Evolutionary conservation across 2,113 vertebrate genomes (phyloP).

Genomic region (Gila orcuttii): DNA sequence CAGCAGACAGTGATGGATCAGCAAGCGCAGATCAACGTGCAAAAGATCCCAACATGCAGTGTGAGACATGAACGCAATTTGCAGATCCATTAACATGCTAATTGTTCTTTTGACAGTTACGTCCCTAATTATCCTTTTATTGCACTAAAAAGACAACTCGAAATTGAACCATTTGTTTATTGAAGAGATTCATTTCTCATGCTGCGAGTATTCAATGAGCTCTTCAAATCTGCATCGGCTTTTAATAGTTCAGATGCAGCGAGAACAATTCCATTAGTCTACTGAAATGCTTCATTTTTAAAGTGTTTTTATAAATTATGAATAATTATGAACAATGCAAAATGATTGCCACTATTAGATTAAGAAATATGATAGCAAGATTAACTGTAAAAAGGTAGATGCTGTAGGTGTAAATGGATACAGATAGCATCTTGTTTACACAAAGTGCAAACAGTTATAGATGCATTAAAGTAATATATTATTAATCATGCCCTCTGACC

Average conservation of each 20-base stretch:
- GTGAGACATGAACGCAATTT: not conserved
- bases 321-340: not conserved
- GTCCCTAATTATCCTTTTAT: conserved; percentile 40
- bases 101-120: conserved; percentile 42
- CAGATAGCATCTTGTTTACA: not conserved
- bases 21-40: not conserved
- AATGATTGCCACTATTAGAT: not conserved
- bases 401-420: not conserved
- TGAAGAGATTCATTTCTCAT: conserved; percentile 28
- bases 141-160: conserved; percentile 8
- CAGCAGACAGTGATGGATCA: conserved; percentile 36
- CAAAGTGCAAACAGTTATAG: not conserved
- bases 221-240: conserved; percentile 2
- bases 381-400: not conserved
- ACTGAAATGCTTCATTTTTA: not conserved
- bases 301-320: not conserved
- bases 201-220: conserved; percentile 5
- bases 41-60: not conserved
- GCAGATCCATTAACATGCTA: conserved; percentile 42
- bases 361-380: not conserved
- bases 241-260: not conserved
- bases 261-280: not conserved
- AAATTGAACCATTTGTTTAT: conserved; percentile 28
- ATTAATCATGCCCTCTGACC: too few relatives aligned
- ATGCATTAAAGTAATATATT: not conserved